Evolutionary conservation across 1,140 invertebrate species (phyloP).

Genomic region (Chironomus tepperi): DNA sequence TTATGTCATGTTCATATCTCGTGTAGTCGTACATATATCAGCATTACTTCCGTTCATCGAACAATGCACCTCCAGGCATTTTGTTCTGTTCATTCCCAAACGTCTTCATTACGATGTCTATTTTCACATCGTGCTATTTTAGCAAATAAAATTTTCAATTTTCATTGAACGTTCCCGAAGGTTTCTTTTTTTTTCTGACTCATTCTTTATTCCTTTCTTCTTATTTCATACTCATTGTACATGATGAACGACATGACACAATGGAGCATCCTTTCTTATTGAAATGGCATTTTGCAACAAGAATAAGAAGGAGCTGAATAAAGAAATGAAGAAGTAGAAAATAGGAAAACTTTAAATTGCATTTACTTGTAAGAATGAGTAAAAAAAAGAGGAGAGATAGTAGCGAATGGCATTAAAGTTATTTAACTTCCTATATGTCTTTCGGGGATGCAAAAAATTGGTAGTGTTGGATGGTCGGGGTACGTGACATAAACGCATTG

Average conservation of each 20-base stretch:
- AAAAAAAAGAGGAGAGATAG: not conserved
- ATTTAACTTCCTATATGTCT: conserved; percentile 14
- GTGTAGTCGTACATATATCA: not conserved
- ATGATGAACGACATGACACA: conserved; percentile 12
- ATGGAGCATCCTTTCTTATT: conserved; percentile 13
- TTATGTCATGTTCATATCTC: conserved; percentile 8
- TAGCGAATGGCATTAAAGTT: conserved; percentile 8
- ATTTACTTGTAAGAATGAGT: not conserved
- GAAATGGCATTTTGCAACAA: not conserved
- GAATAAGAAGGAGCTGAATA: not conserved
- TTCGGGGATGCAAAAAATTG: not conserved
- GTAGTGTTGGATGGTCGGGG: no score
- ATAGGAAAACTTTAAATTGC: conserved; percentile 4
- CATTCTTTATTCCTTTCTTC: not conserved
- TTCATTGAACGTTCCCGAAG: conserved; percentile 1
- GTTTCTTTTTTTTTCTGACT: not conserved
- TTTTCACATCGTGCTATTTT: conserved; percentile 10
- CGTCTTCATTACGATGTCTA: conserved; percentile 12
- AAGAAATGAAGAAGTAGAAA: no score
- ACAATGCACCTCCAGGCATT: conserved; percentile 6
- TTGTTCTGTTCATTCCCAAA: not conserved
- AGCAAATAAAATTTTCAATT: conserved; percentile 15
- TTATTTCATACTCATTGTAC: not conserved
- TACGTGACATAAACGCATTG: no score
- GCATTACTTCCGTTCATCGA: not conserved